Conservation (phyloP, 1,140 invertebrate species). For the Rhopalosiphum maidis region DNA sequence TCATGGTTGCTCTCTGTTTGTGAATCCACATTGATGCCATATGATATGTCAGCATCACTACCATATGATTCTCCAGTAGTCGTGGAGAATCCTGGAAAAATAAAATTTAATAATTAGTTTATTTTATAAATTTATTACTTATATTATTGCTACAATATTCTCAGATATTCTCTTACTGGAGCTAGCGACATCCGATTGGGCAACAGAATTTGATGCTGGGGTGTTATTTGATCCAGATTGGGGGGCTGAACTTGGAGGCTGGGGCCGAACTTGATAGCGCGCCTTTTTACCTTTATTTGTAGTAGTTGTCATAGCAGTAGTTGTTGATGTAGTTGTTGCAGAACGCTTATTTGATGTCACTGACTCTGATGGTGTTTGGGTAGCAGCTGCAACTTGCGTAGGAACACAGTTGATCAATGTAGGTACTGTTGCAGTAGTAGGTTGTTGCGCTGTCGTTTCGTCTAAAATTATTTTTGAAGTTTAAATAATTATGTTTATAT, state of each 20-base stretch:
- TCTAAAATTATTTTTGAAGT: conserved; percentile 27
- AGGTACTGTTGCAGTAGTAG: conserved; percentile 33
- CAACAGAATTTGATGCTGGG: conserved; percentile 48
- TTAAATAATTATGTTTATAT: neutral
- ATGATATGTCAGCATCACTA: conserved; percentile 53
- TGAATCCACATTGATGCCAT: conserved; percentile 85
- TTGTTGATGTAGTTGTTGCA: conserved; percentile 58
- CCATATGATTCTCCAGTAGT: conserved; percentile 45
- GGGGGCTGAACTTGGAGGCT: conserved; percentile 52
- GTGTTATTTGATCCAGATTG: conserved; percentile 53
- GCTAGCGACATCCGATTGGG: conserved; percentile 50
- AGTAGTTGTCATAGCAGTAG: conserved; percentile 59
- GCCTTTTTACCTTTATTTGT: conserved; percentile 58
- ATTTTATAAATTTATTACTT: neutral
- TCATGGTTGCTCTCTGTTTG: conserved; percentile 98
- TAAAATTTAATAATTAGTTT: neutral
- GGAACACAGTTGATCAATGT: conserved; percentile 30
- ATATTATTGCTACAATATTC: neutral
- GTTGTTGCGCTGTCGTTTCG: neutral
- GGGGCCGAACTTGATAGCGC: conserved; percentile 52
- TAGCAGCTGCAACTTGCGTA: conserved; percentile 59
- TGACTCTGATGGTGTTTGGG: conserved; percentile 60
- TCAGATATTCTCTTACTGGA: conserved; percentile 43
- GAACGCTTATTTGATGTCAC: conserved; percentile 60
- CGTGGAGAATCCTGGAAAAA: conserved; percentile 37